Conservation (phyloP, 2,888 invertebrate genomes). For the Phymatocera aterrima region DNA sequence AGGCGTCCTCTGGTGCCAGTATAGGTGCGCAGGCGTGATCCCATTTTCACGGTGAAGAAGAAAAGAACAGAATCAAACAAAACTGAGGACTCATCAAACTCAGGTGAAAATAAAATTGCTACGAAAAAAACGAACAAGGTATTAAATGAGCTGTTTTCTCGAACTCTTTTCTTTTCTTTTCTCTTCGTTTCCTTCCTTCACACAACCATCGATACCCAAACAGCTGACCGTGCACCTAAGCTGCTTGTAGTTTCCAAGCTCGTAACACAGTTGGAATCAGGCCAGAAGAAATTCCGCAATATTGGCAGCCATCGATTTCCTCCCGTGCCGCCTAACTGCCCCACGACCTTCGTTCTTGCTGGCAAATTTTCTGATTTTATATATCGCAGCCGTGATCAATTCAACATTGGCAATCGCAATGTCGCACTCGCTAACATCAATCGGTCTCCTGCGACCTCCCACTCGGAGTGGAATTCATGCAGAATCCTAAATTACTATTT, state of each 20-base stretch:
- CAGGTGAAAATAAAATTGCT: neutral
- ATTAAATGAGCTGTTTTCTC: neutral
- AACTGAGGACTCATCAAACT: too few species aligned
- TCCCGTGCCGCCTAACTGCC: slow-evolving; percentile 6
- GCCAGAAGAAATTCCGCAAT: slow-evolving; percentile 38
- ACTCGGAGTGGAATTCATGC: neutral
- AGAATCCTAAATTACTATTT: neutral
- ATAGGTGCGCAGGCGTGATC: neutral
- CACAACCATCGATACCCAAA: neutral
- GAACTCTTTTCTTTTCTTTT: neutral
- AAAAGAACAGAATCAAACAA: too few species aligned
- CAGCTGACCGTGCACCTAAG: neutral
- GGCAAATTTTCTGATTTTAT: neutral
- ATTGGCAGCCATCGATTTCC: slow-evolving; percentile 34
- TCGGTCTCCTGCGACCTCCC: slow-evolving; percentile 2
- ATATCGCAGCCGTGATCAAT: neutral
- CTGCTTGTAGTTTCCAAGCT: slow-evolving; percentile 19
- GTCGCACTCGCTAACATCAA: neutral
- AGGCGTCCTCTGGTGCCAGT: too few species aligned
- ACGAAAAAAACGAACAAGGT: neutral
- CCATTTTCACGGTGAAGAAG: neutral
- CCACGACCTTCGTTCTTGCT: slow-evolving; percentile 4
- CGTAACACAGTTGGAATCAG: slow-evolving; percentile 34
- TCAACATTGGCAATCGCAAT: neutral
- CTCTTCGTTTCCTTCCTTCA: neutral